phyloP scores from a whole-genome alignment of 2,797 vertebrate species.

The Fistularia commersonii region DNA sequence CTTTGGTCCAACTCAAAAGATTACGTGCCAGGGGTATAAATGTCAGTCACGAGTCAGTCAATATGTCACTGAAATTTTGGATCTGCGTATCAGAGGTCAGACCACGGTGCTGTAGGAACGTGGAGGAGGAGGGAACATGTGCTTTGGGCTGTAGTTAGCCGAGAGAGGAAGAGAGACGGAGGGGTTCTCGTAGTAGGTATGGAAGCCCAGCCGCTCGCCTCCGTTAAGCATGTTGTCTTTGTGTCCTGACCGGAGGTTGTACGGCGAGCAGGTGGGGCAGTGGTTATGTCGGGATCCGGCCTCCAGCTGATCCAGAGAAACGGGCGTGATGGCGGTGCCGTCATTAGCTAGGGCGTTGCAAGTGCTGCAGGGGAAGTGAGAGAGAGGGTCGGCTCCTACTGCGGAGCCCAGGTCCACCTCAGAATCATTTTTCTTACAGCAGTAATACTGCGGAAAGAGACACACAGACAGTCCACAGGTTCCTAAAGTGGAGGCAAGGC shows the following conservation, averaged over 20 bases:
- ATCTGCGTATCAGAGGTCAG: constrained; percentile 61
- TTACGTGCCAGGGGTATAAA: constrained; percentile 3
- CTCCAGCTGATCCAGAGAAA: constrained; percentile 62
- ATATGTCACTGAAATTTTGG: background rate
- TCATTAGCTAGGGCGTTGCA: constrained; percentile 85
- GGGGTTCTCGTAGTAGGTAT: constrained; percentile 84
- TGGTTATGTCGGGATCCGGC: constrained; percentile 48
- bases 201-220: constrained; percentile 83
- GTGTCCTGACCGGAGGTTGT: constrained; percentile 76
- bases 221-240: constrained; percentile 84
- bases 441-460: constrained; percentile 83
- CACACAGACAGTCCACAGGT: background rate
- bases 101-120: constrained; percentile 92
- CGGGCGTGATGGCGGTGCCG: constrained; percentile 69
- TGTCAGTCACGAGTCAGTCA: background rate
- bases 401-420: constrained; percentile 76
- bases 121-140: constrained; percentile 77
- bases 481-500: too few relatives aligned
- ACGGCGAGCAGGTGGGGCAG: constrained; percentile 85
- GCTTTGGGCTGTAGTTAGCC: constrained; percentile 67
- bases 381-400: constrained; percentile 61
- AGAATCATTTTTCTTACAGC: constrained; percentile 89
- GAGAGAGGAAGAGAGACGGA: constrained; percentile 69
- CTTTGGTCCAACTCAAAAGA: constrained; percentile 9
- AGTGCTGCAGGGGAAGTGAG: constrained; percentile 84